Evolutionary conservation across 2,888 invertebrate species (phyloP), one percentile per base, ranked within the genome.

Genomic region (Oscheius sp.): DNA sequence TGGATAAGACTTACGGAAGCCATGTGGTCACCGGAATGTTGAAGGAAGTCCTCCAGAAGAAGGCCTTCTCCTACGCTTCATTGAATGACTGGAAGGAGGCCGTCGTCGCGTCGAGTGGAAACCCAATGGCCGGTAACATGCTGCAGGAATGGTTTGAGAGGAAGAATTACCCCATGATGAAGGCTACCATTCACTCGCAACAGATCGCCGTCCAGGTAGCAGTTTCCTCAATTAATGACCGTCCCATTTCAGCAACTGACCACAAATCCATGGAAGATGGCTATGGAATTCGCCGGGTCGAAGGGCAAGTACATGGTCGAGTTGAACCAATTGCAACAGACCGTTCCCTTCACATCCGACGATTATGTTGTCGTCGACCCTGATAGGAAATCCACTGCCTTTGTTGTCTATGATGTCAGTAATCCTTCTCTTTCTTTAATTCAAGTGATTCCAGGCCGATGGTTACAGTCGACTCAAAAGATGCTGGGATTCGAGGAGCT

Each of bases 301-400:
- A 18, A 58, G n/a, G 80, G 80, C 25, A 66, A 72, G 29, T 52
- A 72, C 21, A 35, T 76, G 41, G 74, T 70, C 7, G 72, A 72
- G 21, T 71, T 80, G 21, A 56, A 58, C 9, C 73, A 78, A 41
- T 61, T 46, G 43, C 66, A 75, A 23, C 78, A 81, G 52, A 23
- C 69, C 16, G 49, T 79, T 53, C 78, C 76, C 35, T 81, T 81
- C 56, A 61, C 70, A 5, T 78, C 77, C 13, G 74, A 64, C 52
- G 79, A 80, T 64, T 82, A 79, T 66, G 78, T 82, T 6, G 75
- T 82, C 6, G 56, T 82, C 43, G 82, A 82, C 72, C 76, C 82
- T 12, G 49, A 58, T 0, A 43, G 82, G 27, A 82, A 79, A 63
- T 78, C 77, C 2, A 75, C 80, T 41, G 82, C 82, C 7, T 76